Evolutionary conservation across 2,797 vertebrate species (phyloP), one percentile per base, ranked within the genome.

Genomic region (Poecile montanus): DNA sequence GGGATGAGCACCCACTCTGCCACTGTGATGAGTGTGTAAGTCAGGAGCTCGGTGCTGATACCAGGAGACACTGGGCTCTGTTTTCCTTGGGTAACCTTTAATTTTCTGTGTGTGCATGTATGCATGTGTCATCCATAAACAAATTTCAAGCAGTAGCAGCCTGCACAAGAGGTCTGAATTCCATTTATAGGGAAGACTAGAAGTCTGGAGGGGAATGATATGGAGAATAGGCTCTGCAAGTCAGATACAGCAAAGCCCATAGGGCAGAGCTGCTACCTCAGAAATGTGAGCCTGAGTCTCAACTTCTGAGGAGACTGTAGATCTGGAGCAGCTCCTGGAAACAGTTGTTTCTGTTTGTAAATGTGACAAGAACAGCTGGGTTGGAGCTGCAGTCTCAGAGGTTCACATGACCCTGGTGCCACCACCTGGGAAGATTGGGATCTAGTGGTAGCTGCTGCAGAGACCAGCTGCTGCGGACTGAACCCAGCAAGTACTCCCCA

Each of bases 391-490:
- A 63, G 26, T 10, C 25, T 56, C 40, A 36, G 27, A 8, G 12
- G 2, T 32, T 66, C 42, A 47, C 4, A 8, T 13, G 7, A 16
- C 8, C 18, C n/a, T 40, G 11, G 11, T 51, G 44, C 30, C 45
- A 67, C 32, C 27, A 54, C 1, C 16, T 19, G 34, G 32, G 15
- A 9, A 62, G 29, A 25, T 2, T 40, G 14, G 5, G 6, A 65
- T 77, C 23, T 6, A 13, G 11, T 11, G 4, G 4, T 16, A 65
- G 20, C 20, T 20, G 5, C n/a, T 27, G 42, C 2, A 1, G 42
- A 67, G 47, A 47, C 3, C 0, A 1, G 9, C 13, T 32, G 7
- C 1, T 54, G n/a, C 5, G 2, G 27, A 44, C 38, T 42, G 29
- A 76, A 18, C 11, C 9, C 20, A 68, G 16, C 17, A 67, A 80